Evolutionary conservation across 2,113 vertebrate species (phyloP).

Genomic region (Hypanus sabinus): DNA sequence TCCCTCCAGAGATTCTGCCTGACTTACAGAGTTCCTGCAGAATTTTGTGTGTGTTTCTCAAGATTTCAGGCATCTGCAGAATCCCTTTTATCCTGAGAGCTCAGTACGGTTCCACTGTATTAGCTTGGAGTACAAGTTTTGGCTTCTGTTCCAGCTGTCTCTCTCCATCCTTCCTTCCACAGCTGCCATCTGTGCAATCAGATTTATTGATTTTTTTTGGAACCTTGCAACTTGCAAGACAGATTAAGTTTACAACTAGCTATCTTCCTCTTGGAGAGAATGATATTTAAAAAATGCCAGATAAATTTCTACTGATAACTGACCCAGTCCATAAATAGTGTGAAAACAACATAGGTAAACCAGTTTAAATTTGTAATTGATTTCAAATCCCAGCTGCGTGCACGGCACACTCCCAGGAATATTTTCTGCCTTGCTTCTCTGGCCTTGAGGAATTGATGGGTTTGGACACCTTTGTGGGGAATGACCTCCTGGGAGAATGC

Average conservation of each 20-base stretch:
- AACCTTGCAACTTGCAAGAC: background rate
- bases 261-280: background rate
- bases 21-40: too few relatives aligned
- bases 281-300: background rate
- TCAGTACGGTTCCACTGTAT: background rate
- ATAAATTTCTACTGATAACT: background rate
- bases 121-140: background rate
- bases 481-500: too few relatives aligned
- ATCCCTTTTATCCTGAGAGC: too few relatives aligned
- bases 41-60: too few relatives aligned
- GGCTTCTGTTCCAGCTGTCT: too few relatives aligned
- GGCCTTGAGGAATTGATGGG: background rate
- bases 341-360: background rate
- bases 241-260: background rate
- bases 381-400: background rate
- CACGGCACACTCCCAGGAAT: background rate
- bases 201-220: background rate
- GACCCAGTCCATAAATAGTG: background rate
- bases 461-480: too few relatives aligned
- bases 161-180: too few relatives aligned
- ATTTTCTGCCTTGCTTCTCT: background rate
- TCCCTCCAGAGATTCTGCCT: too few relatives aligned
- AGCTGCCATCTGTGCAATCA: background rate
- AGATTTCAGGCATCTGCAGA: too few relatives aligned
- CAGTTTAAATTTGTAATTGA: background rate